Conservation (phyloP, 2,888 invertebrate species). For the Eristalis intricaria region DNA sequence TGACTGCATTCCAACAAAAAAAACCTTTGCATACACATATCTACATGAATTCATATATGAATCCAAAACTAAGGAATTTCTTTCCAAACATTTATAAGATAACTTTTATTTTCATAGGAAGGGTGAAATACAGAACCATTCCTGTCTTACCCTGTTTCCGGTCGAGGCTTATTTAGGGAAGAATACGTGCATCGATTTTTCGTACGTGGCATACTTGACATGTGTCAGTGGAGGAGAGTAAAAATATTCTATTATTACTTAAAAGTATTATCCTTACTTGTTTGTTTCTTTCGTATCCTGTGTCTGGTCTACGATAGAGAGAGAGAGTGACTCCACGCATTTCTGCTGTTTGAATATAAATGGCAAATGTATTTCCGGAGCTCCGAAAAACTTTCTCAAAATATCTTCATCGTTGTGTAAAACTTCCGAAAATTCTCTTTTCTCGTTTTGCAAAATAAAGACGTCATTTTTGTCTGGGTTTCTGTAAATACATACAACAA, state of each 20-base stretch:
- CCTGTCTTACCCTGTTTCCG: not conserved
- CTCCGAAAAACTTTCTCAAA: conserved; percentile 55
- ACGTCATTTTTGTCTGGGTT: conserved; percentile 48
- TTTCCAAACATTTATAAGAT: not conserved
- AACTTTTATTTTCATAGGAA: not conserved
- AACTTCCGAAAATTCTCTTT: conserved; percentile 8
- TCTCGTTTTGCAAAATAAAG: conserved; percentile 6
- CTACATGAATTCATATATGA: not conserved
- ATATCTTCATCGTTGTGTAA: conserved; percentile 35
- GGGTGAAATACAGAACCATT: not conserved
- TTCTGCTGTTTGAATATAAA: conserved; percentile 35
- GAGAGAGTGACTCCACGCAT: not conserved
- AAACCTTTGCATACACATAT: not conserved
- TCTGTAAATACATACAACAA: conserved; percentile 35
- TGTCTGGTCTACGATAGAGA: conserved; percentile 33
- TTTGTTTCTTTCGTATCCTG: conserved; percentile 64
- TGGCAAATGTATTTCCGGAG: conserved; percentile 66
- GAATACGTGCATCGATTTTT: conserved; percentile 59
- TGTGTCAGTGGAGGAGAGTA: conserved; percentile 42
- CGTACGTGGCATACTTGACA: conserved; percentile 38
- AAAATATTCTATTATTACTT: conserved; percentile 67
- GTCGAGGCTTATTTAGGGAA: conserved; percentile 45
- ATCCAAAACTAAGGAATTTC: not conserved
- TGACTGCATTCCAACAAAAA: not conserved
- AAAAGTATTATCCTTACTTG: conserved; percentile 70